Base-by-base conservation (phyloP, 2,888 invertebrate genomes). In the Amaurobius ferox region DNA sequence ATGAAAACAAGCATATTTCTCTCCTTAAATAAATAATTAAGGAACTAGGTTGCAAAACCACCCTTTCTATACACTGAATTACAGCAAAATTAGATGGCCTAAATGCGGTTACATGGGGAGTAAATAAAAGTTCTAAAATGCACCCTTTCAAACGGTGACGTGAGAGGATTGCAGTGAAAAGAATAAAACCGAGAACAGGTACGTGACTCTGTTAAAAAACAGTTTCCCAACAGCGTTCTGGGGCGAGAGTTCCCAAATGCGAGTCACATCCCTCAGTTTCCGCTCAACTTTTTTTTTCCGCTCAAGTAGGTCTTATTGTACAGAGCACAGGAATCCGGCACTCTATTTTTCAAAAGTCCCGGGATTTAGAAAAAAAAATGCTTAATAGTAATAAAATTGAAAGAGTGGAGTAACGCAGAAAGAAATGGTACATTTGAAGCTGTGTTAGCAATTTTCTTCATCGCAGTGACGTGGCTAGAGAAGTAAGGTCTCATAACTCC, bases 171-270 rank as follows among this genome's bases (percentile, higher is more conserved):
- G 7, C 19, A n/a, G 16, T 23, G 23, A 19, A 55, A 23, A 55
- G 44, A 5, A 23, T 16, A n/a, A 55, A 55, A 1, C 55, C 55
- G 3, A n/a, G 23, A 55, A 35, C 23, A 5, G 2, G 16, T 16
- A 55, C 55, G 55, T 55, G 55, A 55, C 55, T 55, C 55, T 55
- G 3, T 55, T 23, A 55, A 55, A 55, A 55, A 23, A 2, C 23
- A 55, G 55, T 19, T 55, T 55, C 23, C 23, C 55, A 55, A 55
- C 55, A 16, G 55, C 19, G 9, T 55, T 23, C 5, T n/a, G 16
- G 55, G 55, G 23, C 44, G 23, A 16, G 3, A 55, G 23, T 23
- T 55, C 23, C 55, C 7, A 23, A 55, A 55, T 55, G 19, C 55
- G 16, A 55, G 55, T 55, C 55, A 55, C 55, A 55, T 23, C 23